phyloP scores from a whole-genome alignment of 2,113 vertebrate genomes.

The Daubentonia madagascariensis region DNA sequence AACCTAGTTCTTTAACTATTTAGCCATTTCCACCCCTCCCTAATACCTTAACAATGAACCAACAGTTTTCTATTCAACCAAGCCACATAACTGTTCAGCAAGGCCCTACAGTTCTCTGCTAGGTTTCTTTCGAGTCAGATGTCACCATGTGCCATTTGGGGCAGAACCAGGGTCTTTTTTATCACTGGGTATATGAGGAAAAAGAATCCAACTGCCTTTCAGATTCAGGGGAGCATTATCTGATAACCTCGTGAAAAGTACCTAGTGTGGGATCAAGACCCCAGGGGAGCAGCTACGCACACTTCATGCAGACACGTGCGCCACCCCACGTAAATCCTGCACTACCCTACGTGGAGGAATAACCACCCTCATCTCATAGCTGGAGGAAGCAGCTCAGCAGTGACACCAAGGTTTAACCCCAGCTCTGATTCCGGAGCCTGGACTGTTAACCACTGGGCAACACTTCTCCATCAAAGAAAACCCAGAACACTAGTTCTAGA shows the following conservation, averaged over 20 bases:
- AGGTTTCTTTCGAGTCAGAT: neutral
- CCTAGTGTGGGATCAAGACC: too few relatives aligned
- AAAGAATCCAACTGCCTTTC: neutral
- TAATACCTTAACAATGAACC: neutral
- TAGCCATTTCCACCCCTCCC: neutral
- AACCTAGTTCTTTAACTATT: neutral
- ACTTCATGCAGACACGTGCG: accelerated
- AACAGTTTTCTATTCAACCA: neutral
- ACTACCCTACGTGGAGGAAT: neutral
- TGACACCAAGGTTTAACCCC: neutral
- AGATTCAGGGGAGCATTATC: neutral
- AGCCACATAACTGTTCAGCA: neutral
- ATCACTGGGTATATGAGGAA: too few relatives aligned
- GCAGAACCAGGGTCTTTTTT: neutral
- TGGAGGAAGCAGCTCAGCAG: neutral
- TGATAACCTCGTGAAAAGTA: neutral
- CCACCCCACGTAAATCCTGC: neutral
- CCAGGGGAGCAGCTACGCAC: too few relatives aligned
- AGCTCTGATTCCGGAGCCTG: neutral
- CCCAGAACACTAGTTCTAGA: neutral
- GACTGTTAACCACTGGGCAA: neutral
- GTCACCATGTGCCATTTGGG: neutral
- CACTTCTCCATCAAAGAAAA: neutral
- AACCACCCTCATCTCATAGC: neutral
- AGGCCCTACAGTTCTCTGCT: neutral